These are phyloP conservation scores for Chloroceryle aenea DNA, from an alignment of 2,113 vertebrate genomes.

Conservation along the genomic window DNA sequence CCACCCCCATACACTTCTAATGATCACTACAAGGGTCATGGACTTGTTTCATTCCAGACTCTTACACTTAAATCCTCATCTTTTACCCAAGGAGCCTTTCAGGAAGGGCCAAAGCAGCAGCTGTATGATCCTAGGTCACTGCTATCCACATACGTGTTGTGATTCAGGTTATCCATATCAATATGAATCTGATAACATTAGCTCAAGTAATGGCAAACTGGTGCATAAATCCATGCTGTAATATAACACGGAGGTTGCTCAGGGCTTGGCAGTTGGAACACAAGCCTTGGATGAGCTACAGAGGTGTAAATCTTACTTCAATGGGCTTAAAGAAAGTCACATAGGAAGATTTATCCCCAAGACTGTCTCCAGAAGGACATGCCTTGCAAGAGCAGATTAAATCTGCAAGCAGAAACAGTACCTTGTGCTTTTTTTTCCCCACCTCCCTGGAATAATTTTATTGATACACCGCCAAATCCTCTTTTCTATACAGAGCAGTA, in stretches of 20 bases:
- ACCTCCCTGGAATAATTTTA: neutral
- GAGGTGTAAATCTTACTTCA: neutral
- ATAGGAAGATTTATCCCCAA: neutral
- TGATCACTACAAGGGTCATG: neutral
- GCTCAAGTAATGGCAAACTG: neutral
- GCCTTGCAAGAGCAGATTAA: neutral
- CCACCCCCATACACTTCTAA: neutral
- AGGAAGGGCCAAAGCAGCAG: neutral
- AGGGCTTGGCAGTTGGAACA: neutral
- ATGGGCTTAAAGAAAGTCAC: neutral
- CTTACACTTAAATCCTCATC: neutral
- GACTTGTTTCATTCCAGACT: neutral
- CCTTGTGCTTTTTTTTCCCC: neutral
- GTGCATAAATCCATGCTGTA: neutral
- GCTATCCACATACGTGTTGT: fast-evolving
- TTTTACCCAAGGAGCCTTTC: neutral
- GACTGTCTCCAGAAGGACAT: neutral
- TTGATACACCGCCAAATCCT: neutral
- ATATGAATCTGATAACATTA: fast-evolving
- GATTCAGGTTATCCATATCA: neutral
- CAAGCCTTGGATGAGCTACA: neutral
- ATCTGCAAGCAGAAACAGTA: neutral
- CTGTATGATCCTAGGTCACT: neutral
- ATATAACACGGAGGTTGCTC: neutral
- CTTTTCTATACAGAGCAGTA: neutral